These are phyloP conservation scores for Conus ventricosus DNA, from an alignment of 1,140 invertebrate species.

Conservation along the genomic window DNA sequence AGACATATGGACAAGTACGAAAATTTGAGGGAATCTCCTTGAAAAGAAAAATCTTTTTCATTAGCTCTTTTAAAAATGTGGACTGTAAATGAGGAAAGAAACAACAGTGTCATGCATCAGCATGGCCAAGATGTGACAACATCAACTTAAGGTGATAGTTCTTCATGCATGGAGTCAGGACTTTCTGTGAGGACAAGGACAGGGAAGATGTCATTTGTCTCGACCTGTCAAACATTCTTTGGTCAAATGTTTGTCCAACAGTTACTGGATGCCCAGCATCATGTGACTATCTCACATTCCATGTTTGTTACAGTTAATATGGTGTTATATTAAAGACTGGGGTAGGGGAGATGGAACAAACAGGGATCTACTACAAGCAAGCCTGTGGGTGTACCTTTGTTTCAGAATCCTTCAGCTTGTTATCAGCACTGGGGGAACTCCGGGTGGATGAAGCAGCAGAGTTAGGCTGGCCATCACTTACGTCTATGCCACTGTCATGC, in stretches of 20 bases:
- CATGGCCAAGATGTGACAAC: not conserved
- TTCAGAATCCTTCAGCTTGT: conserved; percentile 67
- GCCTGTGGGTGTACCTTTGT: conserved; percentile 48
- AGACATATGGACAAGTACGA: too few relatives aligned
- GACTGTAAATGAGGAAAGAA: not conserved
- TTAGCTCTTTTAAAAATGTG: too few relatives aligned
- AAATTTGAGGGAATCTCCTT: too few relatives aligned
- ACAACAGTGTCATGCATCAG: not conserved
- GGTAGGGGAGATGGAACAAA: not conserved
- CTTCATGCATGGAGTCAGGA: not conserved
- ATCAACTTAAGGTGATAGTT: not conserved
- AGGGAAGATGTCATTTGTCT: too few relatives aligned
- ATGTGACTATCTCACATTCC: not conserved
- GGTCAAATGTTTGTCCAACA: not conserved
- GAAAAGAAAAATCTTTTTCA: too few relatives aligned
- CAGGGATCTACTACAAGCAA: too few relatives aligned
- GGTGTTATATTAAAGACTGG: not conserved
- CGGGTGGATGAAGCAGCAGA: conserved; percentile 75
- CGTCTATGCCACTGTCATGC: conserved; percentile 77
- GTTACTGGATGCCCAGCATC: too few relatives aligned
- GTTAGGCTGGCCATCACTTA: conserved; percentile 75
- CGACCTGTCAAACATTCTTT: not conserved
- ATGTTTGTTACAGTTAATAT: not conserved
- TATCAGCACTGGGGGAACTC: conserved; percentile 76
- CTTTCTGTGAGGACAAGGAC: not conserved